Evolutionary conservation across 2,888 invertebrate genomes (phyloP).

Genomic region (Pyrrhosoma nymphula): DNA sequence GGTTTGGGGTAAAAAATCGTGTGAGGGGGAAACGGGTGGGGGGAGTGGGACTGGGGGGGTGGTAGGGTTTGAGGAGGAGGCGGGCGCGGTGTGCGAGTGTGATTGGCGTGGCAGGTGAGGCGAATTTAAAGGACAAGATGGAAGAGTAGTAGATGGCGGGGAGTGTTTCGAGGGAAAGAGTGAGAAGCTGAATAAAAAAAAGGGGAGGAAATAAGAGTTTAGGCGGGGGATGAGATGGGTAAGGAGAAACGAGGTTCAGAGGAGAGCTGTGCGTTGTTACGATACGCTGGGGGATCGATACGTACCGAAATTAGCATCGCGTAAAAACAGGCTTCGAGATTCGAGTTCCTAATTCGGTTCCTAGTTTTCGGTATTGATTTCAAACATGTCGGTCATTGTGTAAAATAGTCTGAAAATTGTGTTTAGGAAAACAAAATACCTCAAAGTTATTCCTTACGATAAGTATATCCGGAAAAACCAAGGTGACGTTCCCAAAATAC

Average conservation of each 20-base stretch:
- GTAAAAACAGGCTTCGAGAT: too few species aligned
- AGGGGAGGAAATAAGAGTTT: not conserved
- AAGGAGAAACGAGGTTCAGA: not conserved
- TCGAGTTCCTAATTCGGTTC: too few species aligned
- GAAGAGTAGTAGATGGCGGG: not conserved
- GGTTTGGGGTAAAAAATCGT: not conserved
- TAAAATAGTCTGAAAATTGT: too few species aligned
- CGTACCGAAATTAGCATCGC: too few species aligned
- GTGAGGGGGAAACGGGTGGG: not conserved
- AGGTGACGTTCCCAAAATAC: too few species aligned
- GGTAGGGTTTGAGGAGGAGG: not conserved
- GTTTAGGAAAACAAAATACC: too few species aligned
- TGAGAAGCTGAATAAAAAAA: not conserved
- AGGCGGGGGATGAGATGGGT: not conserved
- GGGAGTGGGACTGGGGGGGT: not conserved
- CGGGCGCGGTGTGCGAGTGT: not conserved
- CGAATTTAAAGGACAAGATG: slow-evolving; percentile 46
- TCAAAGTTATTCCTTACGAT: too few species aligned
- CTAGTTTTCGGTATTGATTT: too few species aligned
- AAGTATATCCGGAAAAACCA: too few species aligned
- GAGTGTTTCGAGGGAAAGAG: not conserved
- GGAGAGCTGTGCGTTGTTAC: too few species aligned
- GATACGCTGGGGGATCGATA: too few species aligned
- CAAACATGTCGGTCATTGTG: too few species aligned
- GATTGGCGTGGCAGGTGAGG: slow-evolving; percentile 62